Percentiles rank a stretch among this genome's conserved stretches.
These are phyloP conservation scores for Morus bassanus DNA, from an alignment of 2,797 vertebrate species.

Conservation along the genomic window DNA sequence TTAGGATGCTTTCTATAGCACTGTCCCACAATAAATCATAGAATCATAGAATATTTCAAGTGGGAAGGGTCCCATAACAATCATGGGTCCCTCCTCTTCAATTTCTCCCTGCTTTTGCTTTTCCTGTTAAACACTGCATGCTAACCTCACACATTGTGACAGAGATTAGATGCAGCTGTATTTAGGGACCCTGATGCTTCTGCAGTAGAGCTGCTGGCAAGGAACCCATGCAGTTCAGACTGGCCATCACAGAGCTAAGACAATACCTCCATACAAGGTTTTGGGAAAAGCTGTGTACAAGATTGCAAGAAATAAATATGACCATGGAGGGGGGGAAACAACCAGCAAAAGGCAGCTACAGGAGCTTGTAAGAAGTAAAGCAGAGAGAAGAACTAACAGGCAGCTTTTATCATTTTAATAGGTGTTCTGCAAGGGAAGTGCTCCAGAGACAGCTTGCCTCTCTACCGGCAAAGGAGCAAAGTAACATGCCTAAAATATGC, in stretches of 20 bases:
- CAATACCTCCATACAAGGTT: background rate
- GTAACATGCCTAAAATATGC: background rate
- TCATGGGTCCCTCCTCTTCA: background rate
- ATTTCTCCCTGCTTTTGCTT: background rate
- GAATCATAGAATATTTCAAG: background rate
- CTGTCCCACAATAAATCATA: background rate
- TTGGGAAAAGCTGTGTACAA: background rate
- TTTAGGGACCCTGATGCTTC: background rate
- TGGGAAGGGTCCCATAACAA: background rate
- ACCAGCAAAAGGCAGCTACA: background rate
- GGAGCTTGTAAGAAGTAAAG: background rate
- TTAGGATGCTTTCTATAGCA: background rate
- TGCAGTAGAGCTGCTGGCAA: background rate
- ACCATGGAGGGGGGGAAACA: background rate
- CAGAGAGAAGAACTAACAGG: background rate
- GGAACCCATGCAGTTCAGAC: background rate
- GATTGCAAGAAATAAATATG: background rate
- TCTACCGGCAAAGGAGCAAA: background rate
- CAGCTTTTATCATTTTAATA: background rate
- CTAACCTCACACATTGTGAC: fast-evolving
- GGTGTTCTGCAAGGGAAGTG: background rate
- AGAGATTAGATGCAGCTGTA: background rate
- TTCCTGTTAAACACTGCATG: background rate
- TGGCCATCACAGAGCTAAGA: background rate
- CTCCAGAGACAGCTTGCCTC: background rate